Conservation (phyloP, 2,113 vertebrate species). For the Scortum barcoo region DNA sequence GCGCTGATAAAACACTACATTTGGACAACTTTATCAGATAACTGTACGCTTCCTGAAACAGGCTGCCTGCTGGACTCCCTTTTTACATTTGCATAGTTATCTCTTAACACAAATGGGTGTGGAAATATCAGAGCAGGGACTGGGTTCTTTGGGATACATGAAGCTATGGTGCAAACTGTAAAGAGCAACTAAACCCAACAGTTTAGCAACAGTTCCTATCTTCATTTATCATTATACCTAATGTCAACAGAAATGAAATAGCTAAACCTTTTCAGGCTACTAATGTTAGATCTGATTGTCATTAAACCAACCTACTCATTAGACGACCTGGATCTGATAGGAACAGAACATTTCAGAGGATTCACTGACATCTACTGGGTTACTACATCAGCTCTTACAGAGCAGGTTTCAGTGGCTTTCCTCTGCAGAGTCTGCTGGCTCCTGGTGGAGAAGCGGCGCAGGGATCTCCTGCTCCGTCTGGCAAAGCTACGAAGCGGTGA, state of each 20-base stretch:
- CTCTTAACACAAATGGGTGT: constrained; percentile 14
- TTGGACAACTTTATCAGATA: constrained; percentile 59
- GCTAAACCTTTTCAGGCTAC: not conserved
- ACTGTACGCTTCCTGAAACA: constrained; percentile 45
- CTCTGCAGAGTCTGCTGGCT: constrained; percentile 87
- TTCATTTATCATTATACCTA: not conserved
- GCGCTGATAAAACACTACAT: constrained; percentile 58
- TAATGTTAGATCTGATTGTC: not conserved
- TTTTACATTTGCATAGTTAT: constrained; percentile 62
- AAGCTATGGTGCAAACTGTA: not conserved
- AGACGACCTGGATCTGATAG: not conserved
- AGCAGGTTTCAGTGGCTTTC: constrained; percentile 82
- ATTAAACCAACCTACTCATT: not conserved
- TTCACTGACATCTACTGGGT: not conserved
- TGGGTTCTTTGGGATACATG: not conserved
- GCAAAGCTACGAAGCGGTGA: constrained; percentile 91
- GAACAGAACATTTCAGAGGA: not conserved
- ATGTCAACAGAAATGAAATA: not conserved
- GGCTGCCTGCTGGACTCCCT: constrained; percentile 3
- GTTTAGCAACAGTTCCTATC: constrained; percentile 4
- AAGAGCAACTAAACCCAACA: not conserved
- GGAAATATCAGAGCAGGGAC: constrained; percentile 14
- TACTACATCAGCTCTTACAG: constrained; percentile 84
- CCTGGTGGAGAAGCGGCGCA: constrained; percentile 87
- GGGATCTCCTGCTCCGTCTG: constrained; percentile 88